Base-by-base conservation (phyloP, 2,113 vertebrate genomes). In the Piprites chloris region DNA sequence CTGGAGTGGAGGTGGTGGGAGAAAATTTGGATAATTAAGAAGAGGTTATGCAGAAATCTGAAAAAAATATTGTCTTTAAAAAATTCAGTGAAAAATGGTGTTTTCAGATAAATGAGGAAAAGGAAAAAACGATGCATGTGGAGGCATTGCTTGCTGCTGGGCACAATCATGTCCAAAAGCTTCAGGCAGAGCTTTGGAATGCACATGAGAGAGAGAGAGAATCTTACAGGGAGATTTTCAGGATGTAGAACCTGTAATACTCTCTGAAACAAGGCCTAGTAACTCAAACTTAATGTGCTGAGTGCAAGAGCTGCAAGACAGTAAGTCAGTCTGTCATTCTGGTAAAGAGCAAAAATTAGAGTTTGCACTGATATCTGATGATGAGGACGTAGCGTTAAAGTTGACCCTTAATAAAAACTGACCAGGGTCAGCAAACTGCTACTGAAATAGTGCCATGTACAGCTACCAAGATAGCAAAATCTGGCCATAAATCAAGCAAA, bases 361-460 rank as follows among this genome's bases (percentile, higher is more conserved):
- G 6, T 44, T 50, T 67, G 13, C 37, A 44, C 9, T 68, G 46
- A 9, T 23, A 50, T 77, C 21, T 52, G 32, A 52, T 68, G 26
- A 59, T 0, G 1, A 59, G 3, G 26, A 86, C 26, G 2, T 27
- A 59, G 9, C 4, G 9, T 71, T n/a, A n/a, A n/a, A n/a, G 32
- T 27, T 27, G 22, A 52, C 13, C 21, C 46, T 67, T 67, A 52
- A 37, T 32, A 49, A 44, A 68, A 52, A 59, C 8, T 52, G 7
- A 61, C 33, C 11, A 59, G 9, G 21, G 32, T 42, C 72, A 50
- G 17, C 5, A 59, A 76, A 50, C 5, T 55, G 58, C 32, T 59
- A 17, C 17, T 76, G 33, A 68, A 76, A 68, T 32, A 10, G 10
- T 50, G 11, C 5, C 5, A 26, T 21, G 6, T 42, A 44, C 20